Base-by-base conservation (phyloP, 2,797 vertebrate species). In the Gorsachius magnificus region DNA sequence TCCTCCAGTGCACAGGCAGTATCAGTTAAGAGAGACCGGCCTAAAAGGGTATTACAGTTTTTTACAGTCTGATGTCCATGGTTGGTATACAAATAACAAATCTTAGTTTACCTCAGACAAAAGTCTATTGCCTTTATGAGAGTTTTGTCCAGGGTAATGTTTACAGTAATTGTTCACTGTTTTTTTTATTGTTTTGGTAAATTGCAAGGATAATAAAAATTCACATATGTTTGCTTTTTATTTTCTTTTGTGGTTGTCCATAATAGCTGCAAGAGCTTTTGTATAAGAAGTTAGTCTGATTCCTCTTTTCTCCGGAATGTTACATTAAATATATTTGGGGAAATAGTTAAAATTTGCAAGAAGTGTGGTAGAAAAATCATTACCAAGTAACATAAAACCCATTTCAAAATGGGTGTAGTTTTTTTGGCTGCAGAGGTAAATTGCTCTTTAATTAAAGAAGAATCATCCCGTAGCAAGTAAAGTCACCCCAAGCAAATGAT, bases 401-500 rank as follows among this genome's bases (percentile, higher is more conserved):
- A 35, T 68, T 95, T 90, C 81, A 87, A 87, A 92, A 82, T 65
- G 33, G 63, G 13, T 4, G 8, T 6, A 35, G 6, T 31, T 83
- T 92, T 50, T 95, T 89, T 88, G 85, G 86, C 89, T 92, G 79
- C 76, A 92, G 89, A 95, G 93, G 80, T 90, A 84, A 92, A 83
- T 68, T 83, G 43, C 58, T 97, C 78, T 96, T 97, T 97, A 97
- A 97, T 97, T 97, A 97, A 97, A 90, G 65, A 92, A 87, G 74
- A 93, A 69, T 84, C 66, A 74, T 74, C 43, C 80, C 53, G 16
- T 33, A 93, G 91, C 77, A 96, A 94, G 87, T 93, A 60, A 96
- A 97, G 85, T 90, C 61, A 95, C 61, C 87, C 91, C 68, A 96
- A 97, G 95, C 93, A 95, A 97, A 96, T 86, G 75, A 88, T 50